phyloP scores from a whole-genome alignment of 92 coral and sea anemone genomes.

The Diadumene lineata region DNA sequence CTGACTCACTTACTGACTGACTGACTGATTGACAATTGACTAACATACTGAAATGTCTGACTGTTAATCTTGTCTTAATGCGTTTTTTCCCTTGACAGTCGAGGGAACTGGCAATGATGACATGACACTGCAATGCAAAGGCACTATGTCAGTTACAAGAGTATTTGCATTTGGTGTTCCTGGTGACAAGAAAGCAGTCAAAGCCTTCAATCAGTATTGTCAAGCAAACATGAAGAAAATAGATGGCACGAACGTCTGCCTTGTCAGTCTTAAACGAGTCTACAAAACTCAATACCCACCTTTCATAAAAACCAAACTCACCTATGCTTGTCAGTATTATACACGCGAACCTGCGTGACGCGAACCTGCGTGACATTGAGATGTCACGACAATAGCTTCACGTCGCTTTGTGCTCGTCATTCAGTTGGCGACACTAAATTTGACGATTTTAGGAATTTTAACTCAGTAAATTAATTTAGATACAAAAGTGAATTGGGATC shows the following conservation, averaged over 20 bases:
- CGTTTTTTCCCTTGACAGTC: conserved; percentile 21
- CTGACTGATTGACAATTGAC: neutral
- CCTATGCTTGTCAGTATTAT: conserved; percentile 57
- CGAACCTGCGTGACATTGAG: no score
- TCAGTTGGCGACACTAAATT: no score
- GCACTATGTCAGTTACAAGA: conserved; percentile 53
- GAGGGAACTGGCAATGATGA: conserved; percentile 76
- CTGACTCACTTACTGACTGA: neutral
- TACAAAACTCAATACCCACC: conserved; percentile 75
- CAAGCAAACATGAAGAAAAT: conserved; percentile 46
- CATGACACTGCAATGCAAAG: conserved; percentile 69
- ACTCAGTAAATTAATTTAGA: no score
- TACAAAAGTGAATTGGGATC: no score
- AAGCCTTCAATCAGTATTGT: conserved; percentile 64
- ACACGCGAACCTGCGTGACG: conserved; percentile 32
- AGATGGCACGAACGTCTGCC: conserved; percentile 65
- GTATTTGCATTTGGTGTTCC: conserved; percentile 68
- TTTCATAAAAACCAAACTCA: conserved; percentile 53
- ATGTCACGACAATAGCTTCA: no score
- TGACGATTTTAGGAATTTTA: no score
- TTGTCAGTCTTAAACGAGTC: conserved; percentile 74
- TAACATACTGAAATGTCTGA: no score
- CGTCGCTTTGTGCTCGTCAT: no score
- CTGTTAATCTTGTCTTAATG: no score
- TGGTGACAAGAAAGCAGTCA: conserved; percentile 66